phyloP scores from a whole-genome alignment of 2,113 vertebrate genomes.

The Hassar affinis region DNA sequence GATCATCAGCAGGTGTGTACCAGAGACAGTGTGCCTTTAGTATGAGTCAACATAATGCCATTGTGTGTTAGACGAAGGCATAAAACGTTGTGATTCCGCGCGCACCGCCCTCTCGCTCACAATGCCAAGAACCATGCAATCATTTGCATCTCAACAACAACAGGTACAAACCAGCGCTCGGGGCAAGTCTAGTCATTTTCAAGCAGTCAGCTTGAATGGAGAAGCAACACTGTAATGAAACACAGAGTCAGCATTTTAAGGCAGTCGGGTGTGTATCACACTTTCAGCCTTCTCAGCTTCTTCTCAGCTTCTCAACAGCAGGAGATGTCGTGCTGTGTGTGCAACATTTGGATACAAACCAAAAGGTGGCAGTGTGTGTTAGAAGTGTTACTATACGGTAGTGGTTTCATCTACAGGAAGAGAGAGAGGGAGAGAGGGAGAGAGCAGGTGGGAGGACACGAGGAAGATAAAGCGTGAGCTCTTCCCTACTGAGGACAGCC shows the following conservation, averaged over 20 bases:
- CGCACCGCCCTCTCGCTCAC: background rate
- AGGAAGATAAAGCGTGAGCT: slow-evolving; percentile 32
- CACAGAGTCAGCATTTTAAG: background rate
- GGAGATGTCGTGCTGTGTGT: slow-evolving; percentile 2
- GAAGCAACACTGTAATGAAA: background rate
- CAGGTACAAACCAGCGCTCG: background rate
- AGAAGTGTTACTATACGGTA: background rate
- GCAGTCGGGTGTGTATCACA: background rate
- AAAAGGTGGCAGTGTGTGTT: background rate
- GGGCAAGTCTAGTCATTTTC: background rate
- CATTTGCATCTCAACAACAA: background rate
- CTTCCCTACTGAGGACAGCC: slow-evolving; percentile 28
- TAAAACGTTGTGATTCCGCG: too few relatives aligned
- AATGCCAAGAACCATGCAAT: background rate
- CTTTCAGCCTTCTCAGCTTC: background rate
- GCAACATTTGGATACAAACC: background rate
- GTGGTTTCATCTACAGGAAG: background rate
- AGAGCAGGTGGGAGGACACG: background rate
- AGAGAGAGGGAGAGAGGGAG: background rate
- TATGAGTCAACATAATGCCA: slow-evolving; percentile 13
- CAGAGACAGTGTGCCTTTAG: background rate
- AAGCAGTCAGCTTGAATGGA: background rate
- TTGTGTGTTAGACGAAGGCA: background rate
- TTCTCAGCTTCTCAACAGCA: background rate
- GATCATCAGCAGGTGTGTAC: slow-evolving; percentile 19